These are phyloP conservation scores for Cosmorhoe ocellata DNA, from an alignment of 2,888 invertebrate genomes.

Conservation along the genomic window DNA sequence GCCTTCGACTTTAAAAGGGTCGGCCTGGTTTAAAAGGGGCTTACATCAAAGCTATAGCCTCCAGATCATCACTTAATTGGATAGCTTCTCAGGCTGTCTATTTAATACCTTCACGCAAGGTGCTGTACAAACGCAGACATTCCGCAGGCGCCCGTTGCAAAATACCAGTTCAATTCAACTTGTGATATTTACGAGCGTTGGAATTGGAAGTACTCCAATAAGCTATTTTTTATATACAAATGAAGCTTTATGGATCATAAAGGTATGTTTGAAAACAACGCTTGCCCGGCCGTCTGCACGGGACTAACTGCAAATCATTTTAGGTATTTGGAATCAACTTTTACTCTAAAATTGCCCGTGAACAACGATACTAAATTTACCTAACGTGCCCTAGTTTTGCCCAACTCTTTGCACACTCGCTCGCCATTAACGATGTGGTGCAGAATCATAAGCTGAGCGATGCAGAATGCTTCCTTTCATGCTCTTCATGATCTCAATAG, in stretches of 20 bases:
- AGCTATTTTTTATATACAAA: too few species aligned
- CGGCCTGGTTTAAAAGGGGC: too few species aligned
- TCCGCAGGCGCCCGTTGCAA: not conserved
- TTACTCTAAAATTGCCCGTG: conserved; percentile 15
- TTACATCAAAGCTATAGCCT: too few species aligned
- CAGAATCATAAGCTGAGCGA: conserved; percentile 7
- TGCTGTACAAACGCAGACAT: too few species aligned
- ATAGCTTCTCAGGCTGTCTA: too few species aligned
- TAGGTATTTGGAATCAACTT: not conserved
- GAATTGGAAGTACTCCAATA: too few species aligned
- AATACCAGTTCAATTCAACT: not conserved
- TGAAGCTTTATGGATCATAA: too few species aligned
- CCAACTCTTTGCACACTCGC: conserved; percentile 30
- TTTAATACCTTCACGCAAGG: not conserved
- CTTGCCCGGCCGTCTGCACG: too few species aligned
- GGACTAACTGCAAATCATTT: not conserved
- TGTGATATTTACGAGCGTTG: not conserved
- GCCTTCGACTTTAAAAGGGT: too few species aligned
- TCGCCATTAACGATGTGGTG: conserved; percentile 21
- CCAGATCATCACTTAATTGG: too few species aligned
- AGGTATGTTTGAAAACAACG: too few species aligned
- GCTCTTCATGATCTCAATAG: too few species aligned
- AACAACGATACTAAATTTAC: conserved; percentile 27
- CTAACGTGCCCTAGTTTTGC: conserved; percentile 33
- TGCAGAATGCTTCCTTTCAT: not conserved